Base-by-base conservation (phyloP, 2,888 invertebrate species). In the Lithodes maja region DNA sequence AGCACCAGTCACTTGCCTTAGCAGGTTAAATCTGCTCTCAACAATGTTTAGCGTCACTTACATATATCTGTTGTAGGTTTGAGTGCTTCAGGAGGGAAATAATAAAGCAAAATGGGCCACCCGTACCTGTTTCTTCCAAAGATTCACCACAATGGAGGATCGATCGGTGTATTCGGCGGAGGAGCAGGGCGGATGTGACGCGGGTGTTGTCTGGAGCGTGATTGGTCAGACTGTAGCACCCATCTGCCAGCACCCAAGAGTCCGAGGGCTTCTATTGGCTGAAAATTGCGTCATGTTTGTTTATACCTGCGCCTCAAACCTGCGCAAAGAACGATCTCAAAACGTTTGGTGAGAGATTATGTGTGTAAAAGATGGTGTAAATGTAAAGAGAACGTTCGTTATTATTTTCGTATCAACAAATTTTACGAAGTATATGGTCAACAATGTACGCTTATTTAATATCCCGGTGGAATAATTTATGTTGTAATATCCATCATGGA, bases 161-260 rank as follows among this genome's bases (percentile, higher is more conserved):
- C 12, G 61, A 61, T 5, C 61, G 61, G 61, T 61, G 33, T 33
- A 33, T 33, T 33, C 33, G 33, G 33, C 33, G 33, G 33, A 7
- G 12, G 61, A 7, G 61, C 12, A n/a, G 71, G 71, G 71, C 71
- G 71, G 71, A 71, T 71, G 71, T 71, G 71, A 71, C 71, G 71
- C n/a, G 17, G 1, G 68, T n/a, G 71, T 17, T 71, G 17, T 12
- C 71, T 17, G 15, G 15, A 17, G n/a, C n/a, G 71, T 71, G 71
- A 71, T 71, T 71, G 71, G 71, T n/a, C 5, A 33, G 33, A 33
- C 33, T 33, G 33, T 33, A 33, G 33, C 33, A 33, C 3, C 71
- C 17, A n/a, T n/a, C 5, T 1, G 2, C 71, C 12, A 71, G 15
- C 5, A 71, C 71, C n/a, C 5, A 61, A 61, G 61, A 7, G 61